Evolutionary conservation across 2,888 invertebrate species (phyloP), one percentile per base, ranked within the genome.

Genomic region (Tetropium fuscum): DNA sequence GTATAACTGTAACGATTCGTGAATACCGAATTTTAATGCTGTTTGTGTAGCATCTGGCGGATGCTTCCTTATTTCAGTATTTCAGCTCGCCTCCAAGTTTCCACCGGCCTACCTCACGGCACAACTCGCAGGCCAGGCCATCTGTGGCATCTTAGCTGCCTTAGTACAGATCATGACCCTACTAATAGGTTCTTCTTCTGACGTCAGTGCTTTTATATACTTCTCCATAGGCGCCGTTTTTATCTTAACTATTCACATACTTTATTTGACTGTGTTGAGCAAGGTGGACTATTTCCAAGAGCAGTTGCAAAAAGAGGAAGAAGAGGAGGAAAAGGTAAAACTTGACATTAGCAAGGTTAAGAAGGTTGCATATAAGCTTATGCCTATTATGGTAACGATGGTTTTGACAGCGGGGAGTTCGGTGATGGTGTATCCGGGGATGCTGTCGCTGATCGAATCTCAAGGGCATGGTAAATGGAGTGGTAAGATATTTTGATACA

Each of bases 101-200:
- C 48, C 32, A 63, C 61, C 59, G 34, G 38, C 53, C 2, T 64
- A 59, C 22, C 49, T 67, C 2, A 67, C 64, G 5, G 58, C 60
- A 2, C 60, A 60, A 10, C 66, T 43, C 3, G 58, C 66, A 0
- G 71, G 71, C 6, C 64, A 66, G 36, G 48, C 68, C 15, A 48
- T 69, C 5, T 64, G 68, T 22, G 65, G 64, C 8, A 60, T 69
- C 2, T 36, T 67, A n/a, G 45, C 49, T 8, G 58, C 61, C 1
- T 40, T 56, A 8, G 40, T 64, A n/a, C 63, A 67, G 44, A 48
- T 69, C 5, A 10, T 65, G 3, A 45, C 63, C 4, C 32, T 66
- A 1, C 18, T 47, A 1, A 27, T 58, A 2, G 60, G 57, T 5
- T 49, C 53, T 10, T 47, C 59, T 5, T 56, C 60, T 5, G 38